Evolutionary conservation across 2,113 vertebrate genomes (phyloP), one percentile per base, ranked within the genome.

Genomic region (Pleuronectes platessa): DNA sequence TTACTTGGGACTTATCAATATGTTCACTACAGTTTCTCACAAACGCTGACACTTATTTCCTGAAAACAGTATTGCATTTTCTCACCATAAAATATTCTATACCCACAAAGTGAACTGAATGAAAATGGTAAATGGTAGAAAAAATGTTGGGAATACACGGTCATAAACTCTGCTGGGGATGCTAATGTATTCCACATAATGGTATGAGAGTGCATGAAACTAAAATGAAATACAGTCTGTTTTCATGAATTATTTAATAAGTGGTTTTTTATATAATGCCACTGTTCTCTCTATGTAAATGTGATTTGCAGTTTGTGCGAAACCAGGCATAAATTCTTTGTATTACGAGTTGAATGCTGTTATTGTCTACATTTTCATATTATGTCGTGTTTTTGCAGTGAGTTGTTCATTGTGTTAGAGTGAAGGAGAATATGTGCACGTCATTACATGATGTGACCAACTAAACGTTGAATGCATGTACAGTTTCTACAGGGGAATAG

Each of bases 131-230:
- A 53, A 62, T 23, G 3, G 26, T 42, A 31, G n/a, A 26, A 20
- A n/a, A 62, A 27, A 20, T 66, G 15, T 65, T 42, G 17, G 23
- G 14, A 31, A 27, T 15, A 47, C 8, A 4, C 6, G 1, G 4
- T 20, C 7, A 5, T 18, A 49, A 49, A 70, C 24, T 21, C 21
- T 47, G 5, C 40, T 66, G 10, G 11, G 47, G 9, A 37, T 76
- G 24, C n/a, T 63, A n/a, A 40, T 71, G 8, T 59, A 11, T 66
- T 54, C 21, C 23, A 21, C n/a, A 74, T n/a, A 66, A 55, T 53
- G 11, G 14, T 23, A 66, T 10, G 27, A 49, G 17, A 21, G 17
- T 23, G 8, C 12, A 40, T 40, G 13, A 24, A 67, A 2, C 35
- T 55, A 55, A 27, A 42, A 49, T 23, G 15, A 49, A 15, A 14